Base-by-base conservation (phyloP, 2,888 invertebrate species). In the Lithophane socia region DNA sequence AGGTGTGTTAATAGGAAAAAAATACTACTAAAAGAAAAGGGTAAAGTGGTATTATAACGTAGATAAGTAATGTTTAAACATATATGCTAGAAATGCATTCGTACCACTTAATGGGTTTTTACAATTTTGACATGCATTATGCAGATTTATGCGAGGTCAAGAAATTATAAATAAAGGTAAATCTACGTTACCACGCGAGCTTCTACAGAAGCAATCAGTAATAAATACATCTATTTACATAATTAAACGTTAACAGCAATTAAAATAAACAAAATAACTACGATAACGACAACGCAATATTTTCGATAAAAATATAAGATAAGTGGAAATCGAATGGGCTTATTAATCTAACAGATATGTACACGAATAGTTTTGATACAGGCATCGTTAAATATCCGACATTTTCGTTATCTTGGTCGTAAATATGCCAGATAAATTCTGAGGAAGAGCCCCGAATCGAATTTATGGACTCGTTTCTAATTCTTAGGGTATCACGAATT, bases 391-490 rank as follows among this genome's bases (percentile, higher is more conserved):
- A 91, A 91, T 87, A 90, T 86, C 90, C 85, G 87, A 86, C 89
- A 90, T 89, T 89, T 86, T 88, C 88, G 84, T 91, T 92, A 93
- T 93, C 93, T 90, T 1, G 73, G 61, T 88, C 88, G 91, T 93
- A 93, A 93, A 93, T 92, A 92, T 92, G 89, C 85, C 88, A 90
- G 92, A 92, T 92, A 92, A 87, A 86, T 88, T 82, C 82, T 58
- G 79, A 84, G 89, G 87, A 90, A 89, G 89, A 87, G 82, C 80
- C 61, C 81, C 85, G 85, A 87, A 86, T 82, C 81, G 75, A 92
- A 93, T 92, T 93, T 93, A 93, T 92, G 80, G 87, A 83, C 87
- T 90, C 89, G 89, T 92, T 91, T 89, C 90, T 90, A 90, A 92
- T 93, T 91, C 92, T 91, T 92, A 87, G 87, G 83, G 88, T 88